These are phyloP conservation scores for Babyrousa celebensis DNA, from an alignment of 2,797 vertebrate genomes.

Conservation along the genomic window DNA sequence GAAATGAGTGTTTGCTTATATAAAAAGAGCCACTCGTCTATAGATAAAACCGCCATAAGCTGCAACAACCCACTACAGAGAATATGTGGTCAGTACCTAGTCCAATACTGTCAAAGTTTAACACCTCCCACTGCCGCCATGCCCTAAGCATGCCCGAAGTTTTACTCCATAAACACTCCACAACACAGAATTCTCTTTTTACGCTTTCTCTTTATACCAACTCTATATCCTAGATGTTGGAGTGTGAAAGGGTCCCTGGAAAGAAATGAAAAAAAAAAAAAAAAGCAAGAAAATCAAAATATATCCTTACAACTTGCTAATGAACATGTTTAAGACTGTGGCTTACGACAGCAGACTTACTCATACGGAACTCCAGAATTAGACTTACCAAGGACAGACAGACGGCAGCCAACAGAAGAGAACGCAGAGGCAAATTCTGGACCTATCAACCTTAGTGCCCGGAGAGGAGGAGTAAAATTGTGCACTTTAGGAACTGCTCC, in stretches of 20 bases:
- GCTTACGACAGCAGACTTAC: not conserved
- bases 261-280: not conserved
- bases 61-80: not conserved
- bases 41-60: fast-evolving
- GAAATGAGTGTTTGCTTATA: fast-evolving
- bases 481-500: not conserved
- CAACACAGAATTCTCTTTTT: not conserved
- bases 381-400: not conserved
- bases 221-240: not conserved
- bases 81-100: not conserved
- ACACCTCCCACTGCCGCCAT: fast-evolving
- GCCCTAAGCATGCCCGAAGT: not conserved
- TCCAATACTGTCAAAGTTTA: not conserved
- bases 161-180: no score
- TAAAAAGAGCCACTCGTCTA: not conserved
- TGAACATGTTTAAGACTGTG: not conserved
- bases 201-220: not conserved
- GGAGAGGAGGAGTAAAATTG: fast-evolving
- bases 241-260: no score
- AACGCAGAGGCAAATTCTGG: fast-evolving
- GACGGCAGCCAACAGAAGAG: fast-evolving
- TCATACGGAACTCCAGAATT: fast-evolving
- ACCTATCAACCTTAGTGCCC: fast-evolving
- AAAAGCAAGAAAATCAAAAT: not conserved
- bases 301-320: not conserved